phyloP scores from a whole-genome alignment of 2,888 invertebrate species.

The Philereme transversata region DNA sequence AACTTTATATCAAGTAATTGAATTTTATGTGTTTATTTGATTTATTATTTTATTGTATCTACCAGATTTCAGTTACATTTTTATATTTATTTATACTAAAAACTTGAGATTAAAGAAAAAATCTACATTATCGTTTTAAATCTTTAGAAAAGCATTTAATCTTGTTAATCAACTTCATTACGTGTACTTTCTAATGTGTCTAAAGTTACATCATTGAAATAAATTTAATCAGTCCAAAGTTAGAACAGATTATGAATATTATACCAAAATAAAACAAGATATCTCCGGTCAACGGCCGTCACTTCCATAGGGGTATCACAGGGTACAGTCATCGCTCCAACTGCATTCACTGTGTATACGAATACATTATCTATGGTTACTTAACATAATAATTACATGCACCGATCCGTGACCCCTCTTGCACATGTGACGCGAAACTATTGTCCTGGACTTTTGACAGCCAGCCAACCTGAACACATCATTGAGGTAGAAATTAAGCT shows the following conservation, averaged over 20 bases:
- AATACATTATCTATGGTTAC: slow-evolving; percentile 36
- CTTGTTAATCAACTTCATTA: no score
- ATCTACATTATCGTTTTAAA: no score
- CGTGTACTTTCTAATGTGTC: no score
- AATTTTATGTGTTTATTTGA: neutral
- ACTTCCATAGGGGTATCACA: slow-evolving; percentile 36
- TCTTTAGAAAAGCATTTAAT: no score
- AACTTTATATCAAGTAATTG: neutral
- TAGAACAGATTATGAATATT: slow-evolving; percentile 25
- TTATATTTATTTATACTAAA: no score
- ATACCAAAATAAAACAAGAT: slow-evolving; percentile 36
- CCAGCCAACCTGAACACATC: slow-evolving; percentile 60
- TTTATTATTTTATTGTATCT: neutral
- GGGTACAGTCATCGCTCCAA: slow-evolving; percentile 37
- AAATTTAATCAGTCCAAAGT: slow-evolving; percentile 17
- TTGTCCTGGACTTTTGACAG: slow-evolving; percentile 61
- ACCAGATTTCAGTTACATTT: no score
- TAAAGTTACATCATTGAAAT: neutral
- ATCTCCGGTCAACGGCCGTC: slow-evolving; percentile 39
- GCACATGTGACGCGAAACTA: slow-evolving; percentile 54
- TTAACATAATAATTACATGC: slow-evolving; percentile 54
- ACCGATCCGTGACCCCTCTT: slow-evolving; percentile 56
- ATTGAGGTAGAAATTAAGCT: slow-evolving; percentile 9
- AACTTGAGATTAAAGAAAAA: no score
- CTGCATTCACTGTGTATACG: slow-evolving; percentile 21